Evolutionary conservation across 2,113 vertebrate species (phyloP).

Genomic region (Barbus barbus): DNA sequence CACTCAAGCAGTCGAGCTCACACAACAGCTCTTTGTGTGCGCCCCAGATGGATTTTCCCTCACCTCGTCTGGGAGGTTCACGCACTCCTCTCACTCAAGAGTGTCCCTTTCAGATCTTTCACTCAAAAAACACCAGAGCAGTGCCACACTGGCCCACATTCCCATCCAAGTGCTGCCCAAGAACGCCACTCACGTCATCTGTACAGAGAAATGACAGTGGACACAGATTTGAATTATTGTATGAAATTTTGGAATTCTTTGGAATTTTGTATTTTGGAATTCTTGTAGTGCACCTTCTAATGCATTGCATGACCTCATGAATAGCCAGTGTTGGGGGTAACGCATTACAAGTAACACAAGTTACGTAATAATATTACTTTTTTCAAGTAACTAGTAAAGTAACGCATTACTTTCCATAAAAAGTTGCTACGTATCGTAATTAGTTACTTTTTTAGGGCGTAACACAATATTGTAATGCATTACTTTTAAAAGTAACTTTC

Average conservation of each 20-base stretch:
- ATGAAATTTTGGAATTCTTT: background rate
- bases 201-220: background rate
- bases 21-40: conserved; percentile 76
- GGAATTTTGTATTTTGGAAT: background rate
- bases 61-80: conserved; percentile 65
- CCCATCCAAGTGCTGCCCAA: background rate
- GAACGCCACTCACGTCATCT: conserved; percentile 18
- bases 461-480: too few relatives aligned
- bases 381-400: too few relatives aligned
- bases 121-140: conserved; percentile 27
- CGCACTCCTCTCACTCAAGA: conserved; percentile 32
- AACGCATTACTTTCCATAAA: too few relatives aligned
- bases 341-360: too few relatives aligned
- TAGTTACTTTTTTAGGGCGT: too few relatives aligned
- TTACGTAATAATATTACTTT: too few relatives aligned
- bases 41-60: conserved; percentile 71
- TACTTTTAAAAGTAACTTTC: too few relatives aligned
- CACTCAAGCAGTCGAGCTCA: conserved; percentile 69
- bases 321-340: too few relatives aligned
- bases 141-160: conserved; percentile 26
- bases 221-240: background rate
- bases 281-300: too few relatives aligned
- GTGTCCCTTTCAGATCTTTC: conserved; percentile 35
- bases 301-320: too few relatives aligned
- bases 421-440: too few relatives aligned